Conservation (phyloP, 2,113 vertebrate species). For the Cygnus atratus region DNA sequence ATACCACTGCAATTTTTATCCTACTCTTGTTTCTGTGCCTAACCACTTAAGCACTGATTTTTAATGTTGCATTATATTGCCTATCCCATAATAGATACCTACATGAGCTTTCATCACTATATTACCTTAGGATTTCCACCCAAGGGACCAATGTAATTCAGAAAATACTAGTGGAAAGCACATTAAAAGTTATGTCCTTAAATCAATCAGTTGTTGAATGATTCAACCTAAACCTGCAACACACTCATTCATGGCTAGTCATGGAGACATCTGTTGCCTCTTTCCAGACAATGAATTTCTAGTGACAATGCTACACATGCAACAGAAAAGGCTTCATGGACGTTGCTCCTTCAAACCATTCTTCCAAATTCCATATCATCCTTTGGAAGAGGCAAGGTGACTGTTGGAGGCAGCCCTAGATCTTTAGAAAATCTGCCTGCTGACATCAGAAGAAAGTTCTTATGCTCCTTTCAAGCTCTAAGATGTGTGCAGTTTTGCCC, state of each 20-base stretch:
- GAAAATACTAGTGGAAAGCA: neutral
- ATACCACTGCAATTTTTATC: neutral
- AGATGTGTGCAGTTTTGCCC: neutral
- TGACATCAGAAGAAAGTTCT: neutral
- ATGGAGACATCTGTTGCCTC: neutral
- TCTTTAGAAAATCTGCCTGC: neutral
- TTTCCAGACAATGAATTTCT: neutral
- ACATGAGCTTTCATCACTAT: neutral
- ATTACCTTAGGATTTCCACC: neutral
- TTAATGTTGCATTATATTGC: neutral
- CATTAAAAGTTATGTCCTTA: neutral
- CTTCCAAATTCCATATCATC: neutral
- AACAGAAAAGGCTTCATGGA: neutral
- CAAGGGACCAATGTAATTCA: neutral
- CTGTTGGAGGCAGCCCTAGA: neutral
- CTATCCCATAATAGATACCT: neutral
- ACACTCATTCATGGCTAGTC: neutral
- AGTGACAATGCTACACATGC: rapidly evolving
- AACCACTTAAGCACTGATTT: neutral
- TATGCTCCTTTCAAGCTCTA: neutral
- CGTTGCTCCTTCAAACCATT: neutral
- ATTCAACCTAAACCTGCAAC: neutral
- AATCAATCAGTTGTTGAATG: neutral
- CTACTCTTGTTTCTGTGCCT: neutral
- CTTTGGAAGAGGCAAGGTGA: neutral